These are phyloP conservation scores for Cairina moschata DNA, from an alignment of 2,113 vertebrate genomes.

Conservation along the genomic window DNA sequence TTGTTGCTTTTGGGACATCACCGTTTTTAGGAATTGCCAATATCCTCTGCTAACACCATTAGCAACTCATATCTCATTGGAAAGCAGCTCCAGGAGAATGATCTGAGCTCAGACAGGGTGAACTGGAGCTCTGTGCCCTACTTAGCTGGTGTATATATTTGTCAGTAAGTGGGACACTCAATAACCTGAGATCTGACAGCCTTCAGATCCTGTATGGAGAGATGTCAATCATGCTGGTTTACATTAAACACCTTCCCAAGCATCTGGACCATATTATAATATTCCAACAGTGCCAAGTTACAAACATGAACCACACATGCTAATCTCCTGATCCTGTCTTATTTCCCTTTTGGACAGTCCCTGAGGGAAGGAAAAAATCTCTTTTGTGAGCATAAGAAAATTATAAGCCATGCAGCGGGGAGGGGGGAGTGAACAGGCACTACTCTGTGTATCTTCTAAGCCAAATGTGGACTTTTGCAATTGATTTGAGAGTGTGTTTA, in stretches of 20 bases:
- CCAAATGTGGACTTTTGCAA: neutral
- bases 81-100: neutral
- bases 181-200: constrained; percentile 64
- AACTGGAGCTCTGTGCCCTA: constrained; percentile 44
- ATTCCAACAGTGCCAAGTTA: neutral
- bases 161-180: constrained; percentile 62
- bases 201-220: constrained; percentile 52
- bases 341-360: neutral
- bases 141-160: constrained; percentile 5
- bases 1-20: neutral
- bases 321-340: constrained; percentile 51
- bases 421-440: neutral
- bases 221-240: constrained; percentile 55
- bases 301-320: neutral
- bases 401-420: neutral
- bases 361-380: neutral
- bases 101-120: constrained; percentile 1
- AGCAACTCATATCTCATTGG: neutral
- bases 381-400: neutral
- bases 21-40: neutral
- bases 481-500: neutral
- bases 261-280: constrained; percentile 7
- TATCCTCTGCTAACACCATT: neutral
- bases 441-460: rapidly evolving
- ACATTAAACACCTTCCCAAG: constrained; percentile 60